phyloP scores from a whole-genome alignment of 2,113 vertebrate species.

The Poecilia latipinna region DNA sequence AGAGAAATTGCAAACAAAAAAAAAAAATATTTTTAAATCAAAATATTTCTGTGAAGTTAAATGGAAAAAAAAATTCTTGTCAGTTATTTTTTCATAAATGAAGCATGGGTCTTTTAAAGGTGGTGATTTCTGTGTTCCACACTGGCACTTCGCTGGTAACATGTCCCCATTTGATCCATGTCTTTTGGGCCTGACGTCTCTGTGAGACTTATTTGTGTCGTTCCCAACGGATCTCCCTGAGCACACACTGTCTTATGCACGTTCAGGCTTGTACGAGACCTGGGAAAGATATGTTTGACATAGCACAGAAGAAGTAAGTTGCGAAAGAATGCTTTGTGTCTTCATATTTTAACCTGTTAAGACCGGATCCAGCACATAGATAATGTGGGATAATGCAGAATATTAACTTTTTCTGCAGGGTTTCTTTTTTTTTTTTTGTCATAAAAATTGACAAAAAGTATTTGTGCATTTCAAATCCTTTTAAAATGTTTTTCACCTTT shows the following conservation, averaged over 20 bases:
- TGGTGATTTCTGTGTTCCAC: constrained; percentile 36
- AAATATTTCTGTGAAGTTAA: not conserved
- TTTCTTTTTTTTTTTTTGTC: too few relatives aligned
- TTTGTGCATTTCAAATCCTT: not conserved
- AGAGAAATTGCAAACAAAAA: not conserved
- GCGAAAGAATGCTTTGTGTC: constrained; percentile 9
- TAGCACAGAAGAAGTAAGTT: constrained; percentile 23
- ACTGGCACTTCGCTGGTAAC: constrained; percentile 56
- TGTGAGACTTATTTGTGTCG: constrained; percentile 68
- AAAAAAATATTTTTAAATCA: not conserved
- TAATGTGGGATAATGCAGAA: not conserved
- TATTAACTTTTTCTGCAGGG: not conserved
- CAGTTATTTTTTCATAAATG: not conserved
- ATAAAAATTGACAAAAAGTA: not conserved
- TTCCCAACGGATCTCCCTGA: constrained; percentile 48
- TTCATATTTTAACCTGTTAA: not conserved
- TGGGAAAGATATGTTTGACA: constrained; percentile 29
- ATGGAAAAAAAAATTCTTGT: not conserved
- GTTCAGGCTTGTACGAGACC: constrained; percentile 47
- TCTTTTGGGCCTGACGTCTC: constrained; percentile 58
- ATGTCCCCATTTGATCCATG: constrained; percentile 34
- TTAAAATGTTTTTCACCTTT: not conserved
- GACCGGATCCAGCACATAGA: not conserved
- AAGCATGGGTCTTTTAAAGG: constrained; percentile 16
- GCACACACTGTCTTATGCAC: constrained; percentile 22